phyloP scores from a whole-genome alignment of 2,888 invertebrate species.

The Girardia tigrina region DNA sequence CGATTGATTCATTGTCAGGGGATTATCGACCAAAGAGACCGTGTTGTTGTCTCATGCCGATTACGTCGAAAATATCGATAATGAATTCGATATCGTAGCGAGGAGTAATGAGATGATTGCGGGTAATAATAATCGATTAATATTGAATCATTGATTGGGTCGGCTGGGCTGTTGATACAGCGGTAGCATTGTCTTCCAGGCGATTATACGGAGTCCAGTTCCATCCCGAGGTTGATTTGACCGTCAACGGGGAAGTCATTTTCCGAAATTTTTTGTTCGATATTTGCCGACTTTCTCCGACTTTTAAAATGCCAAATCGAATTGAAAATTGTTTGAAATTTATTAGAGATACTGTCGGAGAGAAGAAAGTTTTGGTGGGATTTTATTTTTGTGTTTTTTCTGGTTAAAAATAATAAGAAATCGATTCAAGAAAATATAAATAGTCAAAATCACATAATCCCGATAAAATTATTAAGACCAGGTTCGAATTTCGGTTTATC shows the following conservation, averaged over 20 bases:
- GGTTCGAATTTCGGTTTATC: too few relatives aligned
- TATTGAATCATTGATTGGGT: neutral
- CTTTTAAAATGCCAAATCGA: conserved; percentile 72
- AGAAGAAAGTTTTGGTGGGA: conserved; percentile 77
- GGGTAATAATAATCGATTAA: conserved; percentile 53
- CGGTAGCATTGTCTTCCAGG: conserved; percentile 75
- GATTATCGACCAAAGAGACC: conserved; percentile 69
- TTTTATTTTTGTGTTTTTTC: too few relatives aligned
- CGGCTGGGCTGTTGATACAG: too few relatives aligned
- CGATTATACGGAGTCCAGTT: conserved; percentile 75
- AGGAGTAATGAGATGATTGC: conserved; percentile 51
- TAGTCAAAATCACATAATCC: too few relatives aligned
- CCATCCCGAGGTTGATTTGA: conserved; percentile 94
- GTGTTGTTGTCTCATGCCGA: conserved; percentile 94
- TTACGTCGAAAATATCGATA: conserved; percentile 77
- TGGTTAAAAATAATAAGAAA: too few relatives aligned
- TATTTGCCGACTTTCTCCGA: conserved; percentile 69
- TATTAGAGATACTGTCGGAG: conserved; percentile 73
- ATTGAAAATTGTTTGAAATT: conserved; percentile 79
- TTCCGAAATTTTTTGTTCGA: conserved; percentile 83
- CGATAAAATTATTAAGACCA: too few relatives aligned
- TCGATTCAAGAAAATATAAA: too few relatives aligned
- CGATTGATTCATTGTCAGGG: conserved; percentile 55
- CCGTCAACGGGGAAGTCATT: conserved; percentile 75
- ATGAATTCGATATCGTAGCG: conserved; percentile 71